Evolutionary conservation across 2,888 invertebrate genomes (phyloP).

Genomic region (Dryadula phaetusa): DNA sequence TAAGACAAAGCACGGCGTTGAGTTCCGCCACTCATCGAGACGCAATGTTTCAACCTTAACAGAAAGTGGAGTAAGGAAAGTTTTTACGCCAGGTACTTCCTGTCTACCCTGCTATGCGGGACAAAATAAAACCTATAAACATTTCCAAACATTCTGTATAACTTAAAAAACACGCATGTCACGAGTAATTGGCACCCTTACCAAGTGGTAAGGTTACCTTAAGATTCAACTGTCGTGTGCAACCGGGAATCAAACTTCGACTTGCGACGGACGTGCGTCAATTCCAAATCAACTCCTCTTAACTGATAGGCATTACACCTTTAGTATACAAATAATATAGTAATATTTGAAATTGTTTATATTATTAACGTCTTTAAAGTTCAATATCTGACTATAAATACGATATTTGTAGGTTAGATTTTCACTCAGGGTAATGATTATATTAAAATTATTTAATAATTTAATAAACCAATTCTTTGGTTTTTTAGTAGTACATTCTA

Average conservation of each 20-base stretch:
- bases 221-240: conserved; percentile 54
- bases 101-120: too few species aligned
- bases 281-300: conserved; percentile 29
- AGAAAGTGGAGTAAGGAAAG: too few species aligned
- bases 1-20: too few species aligned
- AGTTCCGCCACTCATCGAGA: too few species aligned
- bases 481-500: too few species aligned
- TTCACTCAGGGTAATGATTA: background rate
- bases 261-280: conserved; percentile 63
- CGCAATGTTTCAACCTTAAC: too few species aligned
- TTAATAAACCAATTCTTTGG: too few species aligned
- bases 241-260: conserved; percentile 57
- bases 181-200: conserved; percentile 53
- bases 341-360: background rate
- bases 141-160: conserved; percentile 9
- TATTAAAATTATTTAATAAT: too few species aligned
- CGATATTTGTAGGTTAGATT: background rate
- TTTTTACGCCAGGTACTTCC: too few species aligned
- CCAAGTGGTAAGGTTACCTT: conserved; percentile 40
- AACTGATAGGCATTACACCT: background rate
- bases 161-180: conserved; percentile 30
- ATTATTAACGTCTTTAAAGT: background rate
- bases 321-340: conserved; percentile 1
- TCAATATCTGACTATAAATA: background rate
- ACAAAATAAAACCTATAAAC: too few species aligned